Evolutionary conservation across 2,888 invertebrate genomes (phyloP), one percentile per base, ranked within the genome.

Genomic region (Macaria notata): DNA sequence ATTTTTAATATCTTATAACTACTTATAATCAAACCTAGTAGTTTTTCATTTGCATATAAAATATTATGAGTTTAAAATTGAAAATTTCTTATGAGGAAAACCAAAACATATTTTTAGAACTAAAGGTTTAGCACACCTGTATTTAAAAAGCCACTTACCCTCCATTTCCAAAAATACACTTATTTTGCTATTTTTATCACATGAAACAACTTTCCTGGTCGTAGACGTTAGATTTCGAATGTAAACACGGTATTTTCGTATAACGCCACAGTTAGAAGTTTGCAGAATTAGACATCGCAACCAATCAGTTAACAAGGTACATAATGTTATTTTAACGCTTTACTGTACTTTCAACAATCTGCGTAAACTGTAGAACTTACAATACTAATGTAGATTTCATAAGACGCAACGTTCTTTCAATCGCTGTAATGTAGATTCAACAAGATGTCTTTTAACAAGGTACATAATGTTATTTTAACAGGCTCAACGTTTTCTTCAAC

Each of bases 81-180:
- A 51, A 48, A 55, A 46, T 46, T 46, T 46, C 46, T 31, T 31
- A 46, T 31, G 38, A 45, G 58, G 63, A 52, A 50, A 60, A 55
- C 53, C 55, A 48, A 56, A 61, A 61, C 46, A 46, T 46, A 55
- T 47, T 54, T 64, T 59, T 60, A 62, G 54, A 64, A 45, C 53
- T 47, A 64, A 66, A 64, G 66, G 64, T 62, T 66, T 49, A 62
- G 59, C 61, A 66, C 61, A 64, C 42, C 65, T 62, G 56, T 61
- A 55, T 57, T 56, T 48, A 57, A 62, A 59, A 59, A 61, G 55
- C 61, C 63, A 46, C 19, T 19, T 19, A 19, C 19, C 19, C 19
- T 63, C 66, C 62, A 64, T 66, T 66, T 62, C 60, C 61, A 60
- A 46, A 59, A 64, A 64, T 61, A 64, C 66, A 59, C 60, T 61